Percentiles rank a stretch among this genome's conserved stretches.
Evolutionary conservation across 2,113 vertebrate genomes (phyloP).

Genomic region (Nesoenas mayeri): DNA sequence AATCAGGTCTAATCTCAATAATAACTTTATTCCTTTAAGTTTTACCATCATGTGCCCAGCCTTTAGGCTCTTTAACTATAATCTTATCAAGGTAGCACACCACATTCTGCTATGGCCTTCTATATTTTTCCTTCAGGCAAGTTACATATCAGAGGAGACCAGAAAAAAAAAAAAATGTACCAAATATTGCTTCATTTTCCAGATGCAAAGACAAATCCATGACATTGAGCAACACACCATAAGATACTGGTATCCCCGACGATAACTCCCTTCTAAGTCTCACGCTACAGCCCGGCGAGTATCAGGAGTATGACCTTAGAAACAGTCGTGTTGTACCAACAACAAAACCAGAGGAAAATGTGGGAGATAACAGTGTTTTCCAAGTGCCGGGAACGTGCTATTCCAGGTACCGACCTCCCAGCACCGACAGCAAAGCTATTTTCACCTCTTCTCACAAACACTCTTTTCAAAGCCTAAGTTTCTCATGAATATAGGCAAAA

Average conservation of each 20-base stretch:
- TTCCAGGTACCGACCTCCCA: not conserved
- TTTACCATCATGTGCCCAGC: slow-evolving; percentile 66
- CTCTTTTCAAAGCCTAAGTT: accelerated
- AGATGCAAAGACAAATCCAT: slow-evolving; percentile 31
- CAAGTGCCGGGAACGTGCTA: not conserved
- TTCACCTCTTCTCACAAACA: not conserved
- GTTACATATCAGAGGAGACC: slow-evolving; percentile 8
- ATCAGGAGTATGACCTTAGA: not conserved
- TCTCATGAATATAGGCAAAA: accelerated
- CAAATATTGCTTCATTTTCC: slow-evolving; percentile 47
- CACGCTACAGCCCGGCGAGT: not conserved
- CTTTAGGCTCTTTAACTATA: slow-evolving; percentile 64
- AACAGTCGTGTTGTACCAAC: not conserved
- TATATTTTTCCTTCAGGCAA: slow-evolving; percentile 44
- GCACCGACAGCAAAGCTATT: not conserved
- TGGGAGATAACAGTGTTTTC: not conserved
- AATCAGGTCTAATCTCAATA: slow-evolving; percentile 62
- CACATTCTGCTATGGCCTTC: slow-evolving; percentile 22
- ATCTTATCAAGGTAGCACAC: slow-evolving; percentile 74
- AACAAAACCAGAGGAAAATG: not conserved
- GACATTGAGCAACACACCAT: slow-evolving; percentile 32
- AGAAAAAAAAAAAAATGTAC: not conserved
- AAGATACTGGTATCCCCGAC: not conserved
- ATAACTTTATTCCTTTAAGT: slow-evolving; percentile 71
- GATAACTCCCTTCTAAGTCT: slow-evolving; percentile 11